Evolutionary conservation across 1,140 invertebrate genomes (phyloP), one percentile per base, ranked within the genome.

Genomic region (Drosophila auraria): DNA sequence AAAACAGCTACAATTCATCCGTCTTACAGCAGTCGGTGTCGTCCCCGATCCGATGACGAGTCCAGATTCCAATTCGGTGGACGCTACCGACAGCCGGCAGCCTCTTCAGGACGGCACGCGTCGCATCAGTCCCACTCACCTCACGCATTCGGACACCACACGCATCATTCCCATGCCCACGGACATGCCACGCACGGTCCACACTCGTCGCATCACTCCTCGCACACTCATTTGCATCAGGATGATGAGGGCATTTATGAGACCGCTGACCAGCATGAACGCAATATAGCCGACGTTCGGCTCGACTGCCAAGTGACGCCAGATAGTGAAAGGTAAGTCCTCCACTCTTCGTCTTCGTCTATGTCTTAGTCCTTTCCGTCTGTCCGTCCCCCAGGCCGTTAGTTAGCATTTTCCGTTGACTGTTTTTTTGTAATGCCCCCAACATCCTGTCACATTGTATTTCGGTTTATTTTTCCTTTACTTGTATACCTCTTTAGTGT

Each of bases 221-320:
- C 93, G 62, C 93, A 93, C 83, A 93, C 93, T 62, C 92, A 93
- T 66, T 84, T 95, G 93, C 95, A 95, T 86, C 95, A 95, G 82
- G 96, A 96, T 82, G 97, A 97, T 78, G 97, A 97, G 93, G 96
- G 96, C 92, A 96, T 97, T 80, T 97, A 97, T 93, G 96, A 97
- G 94, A 96, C 96, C 83, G 96, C 96, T 78, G 96, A 97, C 93
- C 92, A 92, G 71, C 95, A 95, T 92, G 95, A 96, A 17, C 94
- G 95, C 92, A 84, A 79, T 25, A 94, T 93, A 78, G 94, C 91
- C 44, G 92, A 93, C 61, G 94, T 93, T 91, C 94, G 82, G 93
- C 93, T 93, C 84, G 93, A 93, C 93, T 94, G 96, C 62, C 94
- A 96, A 68, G 96, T 97, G 93, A 96, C 96, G 59, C 96, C 96